Conservation (phyloP, 2,797 vertebrate genomes). For the Acestrorhynchus altus region DNA sequence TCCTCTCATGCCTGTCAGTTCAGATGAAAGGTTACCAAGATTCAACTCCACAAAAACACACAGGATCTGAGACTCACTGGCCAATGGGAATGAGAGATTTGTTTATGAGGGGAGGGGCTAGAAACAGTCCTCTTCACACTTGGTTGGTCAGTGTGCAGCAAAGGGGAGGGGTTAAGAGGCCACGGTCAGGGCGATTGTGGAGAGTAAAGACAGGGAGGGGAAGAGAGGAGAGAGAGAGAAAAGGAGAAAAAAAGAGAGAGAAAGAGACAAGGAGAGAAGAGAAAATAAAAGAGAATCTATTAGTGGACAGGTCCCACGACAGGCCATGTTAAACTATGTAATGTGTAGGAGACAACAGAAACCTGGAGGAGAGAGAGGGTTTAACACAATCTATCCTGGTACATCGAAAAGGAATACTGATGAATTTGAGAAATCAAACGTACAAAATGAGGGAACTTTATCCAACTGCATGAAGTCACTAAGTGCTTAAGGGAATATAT, state of each 20-base stretch:
- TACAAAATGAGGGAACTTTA: slow-evolving; percentile 19
- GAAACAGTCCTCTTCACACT: slow-evolving; percentile 74
- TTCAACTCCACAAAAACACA: slow-evolving; percentile 61
- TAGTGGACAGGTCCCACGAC: slow-evolving; percentile 66
- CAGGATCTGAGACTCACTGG: slow-evolving; percentile 71
- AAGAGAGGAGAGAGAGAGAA: slow-evolving; percentile 55
- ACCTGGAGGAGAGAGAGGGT: slow-evolving; percentile 54
- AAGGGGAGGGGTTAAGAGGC: slow-evolving; percentile 68
- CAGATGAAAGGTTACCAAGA: slow-evolving; percentile 40
- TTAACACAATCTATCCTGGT: slow-evolving; percentile 39
- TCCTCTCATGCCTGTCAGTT: slow-evolving; percentile 32
- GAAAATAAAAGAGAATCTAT: slow-evolving; percentile 73
- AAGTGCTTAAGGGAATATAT: too few relatives aligned
- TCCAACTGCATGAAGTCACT: too few relatives aligned
- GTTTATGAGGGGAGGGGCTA: slow-evolving; percentile 73
- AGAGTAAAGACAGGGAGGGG: slow-evolving; percentile 60
- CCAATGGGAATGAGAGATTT: slow-evolving; percentile 72
- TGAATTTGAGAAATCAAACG: neutral
- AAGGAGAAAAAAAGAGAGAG: slow-evolving; percentile 50
- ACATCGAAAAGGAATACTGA: slow-evolving; percentile 30
- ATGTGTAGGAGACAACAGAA: slow-evolving; percentile 64
- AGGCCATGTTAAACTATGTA: slow-evolving; percentile 61
- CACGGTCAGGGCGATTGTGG: slow-evolving; percentile 67
- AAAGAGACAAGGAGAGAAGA: slow-evolving; percentile 68
- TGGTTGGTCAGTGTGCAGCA: slow-evolving; percentile 73